A percentile compares a stretch with the other conserved stretches of the same genome.
Conservation (phyloP, 64 coral and sea anemone species). For the Montipora cactus region DNA sequence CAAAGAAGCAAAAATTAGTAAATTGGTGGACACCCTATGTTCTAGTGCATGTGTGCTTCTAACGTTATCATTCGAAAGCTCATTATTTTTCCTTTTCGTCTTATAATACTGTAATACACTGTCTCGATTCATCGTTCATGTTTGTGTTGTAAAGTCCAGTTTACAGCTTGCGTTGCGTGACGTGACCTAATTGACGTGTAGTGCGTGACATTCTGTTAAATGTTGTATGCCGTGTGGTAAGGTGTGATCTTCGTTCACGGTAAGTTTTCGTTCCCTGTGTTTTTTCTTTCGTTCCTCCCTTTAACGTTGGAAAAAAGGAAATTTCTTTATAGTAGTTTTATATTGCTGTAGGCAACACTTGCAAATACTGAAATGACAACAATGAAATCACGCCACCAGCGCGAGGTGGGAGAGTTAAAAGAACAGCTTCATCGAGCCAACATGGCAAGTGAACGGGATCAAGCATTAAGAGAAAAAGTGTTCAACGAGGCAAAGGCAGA, state of each 20-base stretch:
- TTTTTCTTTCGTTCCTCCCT: too few species aligned
- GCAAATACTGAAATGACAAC: slow-evolving; percentile 90
- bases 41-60: too few species aligned
- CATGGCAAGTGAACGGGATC: slow-evolving; percentile 89
- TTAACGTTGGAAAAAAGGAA: too few species aligned
- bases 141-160: slow-evolving; percentile 25
- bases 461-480: slow-evolving; percentile 95
- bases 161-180: slow-evolving; percentile 60
- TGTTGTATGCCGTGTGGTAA: slow-evolving; percentile 52
- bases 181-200: slow-evolving; percentile 47
- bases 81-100: background rate
- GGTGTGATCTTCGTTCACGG: background rate
- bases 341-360: slow-evolving; percentile 66
- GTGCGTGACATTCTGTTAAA: slow-evolving; percentile 67
- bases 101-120: background rate
- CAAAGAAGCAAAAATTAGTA: too few species aligned
- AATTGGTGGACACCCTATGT: too few species aligned
- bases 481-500: slow-evolving; percentile 99
- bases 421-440: slow-evolving; percentile 93
- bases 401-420: slow-evolving; percentile 79
- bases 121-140: background rate
- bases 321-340: too few species aligned
- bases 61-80: background rate
- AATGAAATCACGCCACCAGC: slow-evolving; percentile 80
- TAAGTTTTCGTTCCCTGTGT: background rate